A percentile compares a stretch with the other conserved stretches of the same genome.
Evolutionary conservation across 2,113 vertebrate species (phyloP).

Genomic region (Patagioenas fasciata): DNA sequence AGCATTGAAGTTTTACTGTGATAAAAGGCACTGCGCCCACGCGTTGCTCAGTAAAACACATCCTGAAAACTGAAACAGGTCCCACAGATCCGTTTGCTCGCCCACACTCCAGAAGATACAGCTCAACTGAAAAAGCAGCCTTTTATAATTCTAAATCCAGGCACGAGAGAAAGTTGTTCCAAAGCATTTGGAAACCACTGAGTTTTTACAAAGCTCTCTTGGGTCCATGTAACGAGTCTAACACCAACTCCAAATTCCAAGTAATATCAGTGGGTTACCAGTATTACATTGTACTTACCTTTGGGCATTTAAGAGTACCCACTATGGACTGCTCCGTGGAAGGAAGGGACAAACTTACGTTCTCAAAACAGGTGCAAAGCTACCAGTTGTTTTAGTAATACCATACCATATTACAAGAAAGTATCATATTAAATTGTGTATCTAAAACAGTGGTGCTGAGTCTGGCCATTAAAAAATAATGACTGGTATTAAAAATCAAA

Average conservation of each 20-base stretch:
- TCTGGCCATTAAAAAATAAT: too few species aligned
- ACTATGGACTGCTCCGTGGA: not conserved
- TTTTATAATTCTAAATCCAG: not conserved
- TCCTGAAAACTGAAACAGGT: not conserved
- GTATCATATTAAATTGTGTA: not conserved
- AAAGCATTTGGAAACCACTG: not conserved
- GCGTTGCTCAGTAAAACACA: not conserved
- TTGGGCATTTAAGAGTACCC: not conserved
- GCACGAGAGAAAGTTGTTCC: not conserved
- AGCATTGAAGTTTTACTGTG: not conserved
- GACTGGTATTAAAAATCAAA: not conserved
- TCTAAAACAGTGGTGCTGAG: too few species aligned
- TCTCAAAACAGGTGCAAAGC: not conserved
- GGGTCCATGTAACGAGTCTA: not conserved
- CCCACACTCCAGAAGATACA: not conserved
- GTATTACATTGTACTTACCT: not conserved
- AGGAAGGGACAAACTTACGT: not conserved
- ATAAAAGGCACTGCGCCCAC: conserved; percentile 11
- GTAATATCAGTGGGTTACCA: not conserved
- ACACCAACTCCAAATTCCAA: not conserved
- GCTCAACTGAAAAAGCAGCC: not conserved
- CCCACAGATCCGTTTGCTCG: not conserved
- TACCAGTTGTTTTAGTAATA: not conserved
- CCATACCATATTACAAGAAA: not conserved
- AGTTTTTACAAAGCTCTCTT: not conserved